phyloP scores from a whole-genome alignment of 2,113 vertebrate species.

The Chamaetylas fuelleborni region DNA sequence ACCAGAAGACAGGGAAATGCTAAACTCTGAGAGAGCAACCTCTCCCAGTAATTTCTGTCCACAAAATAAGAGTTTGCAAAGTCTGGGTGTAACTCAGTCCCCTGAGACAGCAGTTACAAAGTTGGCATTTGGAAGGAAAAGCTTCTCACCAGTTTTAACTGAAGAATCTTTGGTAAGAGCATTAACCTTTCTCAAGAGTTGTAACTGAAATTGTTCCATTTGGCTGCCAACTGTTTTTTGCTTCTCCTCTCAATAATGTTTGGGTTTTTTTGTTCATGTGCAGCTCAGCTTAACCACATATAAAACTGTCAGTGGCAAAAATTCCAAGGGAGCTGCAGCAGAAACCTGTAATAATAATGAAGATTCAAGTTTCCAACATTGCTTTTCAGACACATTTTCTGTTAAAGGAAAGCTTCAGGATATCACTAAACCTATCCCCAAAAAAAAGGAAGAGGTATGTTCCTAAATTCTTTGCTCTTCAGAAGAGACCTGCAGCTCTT shows the following conservation, averaged over 20 bases:
- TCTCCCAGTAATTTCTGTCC: neutral
- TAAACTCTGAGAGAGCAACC: neutral
- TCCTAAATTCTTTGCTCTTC: neutral
- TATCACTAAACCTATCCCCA: neutral
- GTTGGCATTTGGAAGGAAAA: neutral
- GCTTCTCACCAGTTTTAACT: conserved; percentile 45
- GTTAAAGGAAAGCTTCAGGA: conserved; percentile 14
- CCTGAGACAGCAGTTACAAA: neutral
- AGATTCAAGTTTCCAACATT: neutral
- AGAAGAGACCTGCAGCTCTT: neutral
- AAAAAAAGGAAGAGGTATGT: conserved; percentile 34
- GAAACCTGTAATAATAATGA: neutral
- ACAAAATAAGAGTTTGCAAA: neutral
- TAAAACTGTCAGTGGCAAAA: conserved; percentile 12
- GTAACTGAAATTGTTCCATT: neutral
- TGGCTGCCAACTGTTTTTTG: neutral
- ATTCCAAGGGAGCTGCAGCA: neutral
- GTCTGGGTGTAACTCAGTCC: neutral
- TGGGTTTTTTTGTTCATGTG: neutral
- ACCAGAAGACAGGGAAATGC: neutral
- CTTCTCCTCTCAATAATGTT: neutral
- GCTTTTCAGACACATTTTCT: conserved; percentile 9
- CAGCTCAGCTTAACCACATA: conserved; percentile 26
- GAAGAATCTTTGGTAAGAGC: conserved; percentile 66
- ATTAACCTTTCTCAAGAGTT: neutral